Percentiles rank a stretch among this genome's conserved stretches.
Evolutionary conservation across 2,888 invertebrate species (phyloP).

Genomic region (Andricus quercusramuli): DNA sequence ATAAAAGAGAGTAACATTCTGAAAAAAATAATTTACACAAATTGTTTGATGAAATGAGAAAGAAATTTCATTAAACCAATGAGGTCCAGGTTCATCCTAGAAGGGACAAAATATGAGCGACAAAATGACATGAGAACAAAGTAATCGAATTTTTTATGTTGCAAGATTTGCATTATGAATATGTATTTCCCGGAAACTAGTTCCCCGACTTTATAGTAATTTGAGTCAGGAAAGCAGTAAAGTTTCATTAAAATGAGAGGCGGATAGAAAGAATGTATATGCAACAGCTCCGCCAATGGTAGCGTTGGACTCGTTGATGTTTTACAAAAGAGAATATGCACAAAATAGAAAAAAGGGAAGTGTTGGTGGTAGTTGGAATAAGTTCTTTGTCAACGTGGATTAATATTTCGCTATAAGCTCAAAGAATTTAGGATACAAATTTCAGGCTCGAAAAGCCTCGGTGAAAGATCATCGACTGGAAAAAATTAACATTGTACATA

Average conservation of each 20-base stretch:
- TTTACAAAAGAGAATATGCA: conserved; percentile 24
- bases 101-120: conserved; percentile 6
- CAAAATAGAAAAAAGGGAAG: not conserved
- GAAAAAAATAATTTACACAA: not conserved
- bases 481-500: conserved; percentile 8
- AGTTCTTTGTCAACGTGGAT: conserved; percentile 32
- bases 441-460: not conserved
- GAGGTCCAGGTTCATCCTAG: not conserved
- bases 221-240: conserved; percentile 34
- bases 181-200: conserved; percentile 36
- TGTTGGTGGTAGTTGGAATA: conserved; percentile 1
- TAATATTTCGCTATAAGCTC: not conserved
- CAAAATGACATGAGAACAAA: conserved; percentile 25
- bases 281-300: conserved; percentile 43
- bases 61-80: not conserved
- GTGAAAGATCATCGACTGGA: not conserved
- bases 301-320: conserved; percentile 38
- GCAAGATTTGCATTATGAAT: conserved; percentile 39
- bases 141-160: conserved; percentile 34
- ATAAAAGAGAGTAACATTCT: not conserved
- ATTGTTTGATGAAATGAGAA: conserved; percentile 4
- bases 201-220: conserved; percentile 34
- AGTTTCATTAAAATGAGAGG: conserved; percentile 37
- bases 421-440: not conserved
- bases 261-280: conserved; percentile 46